These are phyloP conservation scores for Zelostemma sp. DNA, from an alignment of 1,140 invertebrate species.

Conservation along the genomic window DNA sequence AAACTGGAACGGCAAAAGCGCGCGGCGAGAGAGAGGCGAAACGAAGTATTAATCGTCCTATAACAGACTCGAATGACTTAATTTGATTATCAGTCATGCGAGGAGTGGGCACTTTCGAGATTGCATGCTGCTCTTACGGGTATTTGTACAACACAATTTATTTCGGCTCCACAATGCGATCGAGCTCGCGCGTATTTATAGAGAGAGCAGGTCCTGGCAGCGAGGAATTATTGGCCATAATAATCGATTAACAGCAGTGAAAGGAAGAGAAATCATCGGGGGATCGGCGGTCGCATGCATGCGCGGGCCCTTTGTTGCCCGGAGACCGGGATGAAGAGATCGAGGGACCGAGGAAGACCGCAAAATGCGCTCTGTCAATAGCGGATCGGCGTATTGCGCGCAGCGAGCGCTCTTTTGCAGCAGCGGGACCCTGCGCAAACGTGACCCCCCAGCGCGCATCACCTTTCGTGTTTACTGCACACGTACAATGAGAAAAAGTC, in stretches of 20 bases:
- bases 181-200: background rate
- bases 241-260: slow-evolving; percentile 55
- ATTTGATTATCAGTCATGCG: slow-evolving; percentile 8
- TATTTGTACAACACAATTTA: slow-evolving; percentile 60
- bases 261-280: slow-evolving; percentile 50
- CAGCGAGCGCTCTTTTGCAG: background rate
- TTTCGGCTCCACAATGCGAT: slow-evolving; percentile 44
- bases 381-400: background rate
- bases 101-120: background rate
- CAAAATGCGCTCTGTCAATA: slow-evolving; percentile 20
- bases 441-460: slow-evolving; percentile 6
- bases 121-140: slow-evolving; percentile 16
- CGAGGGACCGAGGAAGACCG: background rate
- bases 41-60: background rate
- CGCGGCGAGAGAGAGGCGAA: background rate
- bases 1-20: background rate
- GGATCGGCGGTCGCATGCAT: background rate
- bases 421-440: background rate
- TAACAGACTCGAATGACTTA: background rate
- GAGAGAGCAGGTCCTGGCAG: slow-evolving; percentile 14
- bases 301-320: slow-evolving; percentile 6
- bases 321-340: background rate
- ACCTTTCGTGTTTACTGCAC: slow-evolving; percentile 4
- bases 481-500: background rate
- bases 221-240: slow-evolving; percentile 45